Conservation (phyloP, 2,888 invertebrate species). For the Apotomis betuletana region DNA sequence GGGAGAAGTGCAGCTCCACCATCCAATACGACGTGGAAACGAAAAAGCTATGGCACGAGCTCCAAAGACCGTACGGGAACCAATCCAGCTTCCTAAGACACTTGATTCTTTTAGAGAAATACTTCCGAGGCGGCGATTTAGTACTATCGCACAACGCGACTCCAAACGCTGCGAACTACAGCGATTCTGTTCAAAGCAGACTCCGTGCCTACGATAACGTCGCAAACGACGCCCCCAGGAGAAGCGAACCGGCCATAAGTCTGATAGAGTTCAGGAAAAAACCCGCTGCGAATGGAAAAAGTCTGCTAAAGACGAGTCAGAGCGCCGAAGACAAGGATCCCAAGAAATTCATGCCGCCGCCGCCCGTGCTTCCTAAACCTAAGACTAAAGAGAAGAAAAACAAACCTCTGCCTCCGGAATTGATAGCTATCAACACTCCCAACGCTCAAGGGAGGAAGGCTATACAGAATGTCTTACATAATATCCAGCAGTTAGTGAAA, state of each 20-base stretch:
- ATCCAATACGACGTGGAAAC: slow-evolving; percentile 93
- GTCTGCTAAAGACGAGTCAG: slow-evolving; percentile 73
- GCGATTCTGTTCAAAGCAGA: slow-evolving; percentile 91
- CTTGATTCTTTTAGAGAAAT: slow-evolving; percentile 91
- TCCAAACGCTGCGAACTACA: slow-evolving; percentile 89
- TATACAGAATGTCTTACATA: slow-evolving; percentile 77
- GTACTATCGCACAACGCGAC: slow-evolving; percentile 88
- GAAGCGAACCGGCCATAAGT: slow-evolving; percentile 65
- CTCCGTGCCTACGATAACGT: slow-evolving; percentile 89
- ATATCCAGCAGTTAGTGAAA: slow-evolving; percentile 79
- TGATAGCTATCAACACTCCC: slow-evolving; percentile 84
- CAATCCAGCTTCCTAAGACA: slow-evolving; percentile 93
- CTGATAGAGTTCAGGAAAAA: slow-evolving; percentile 77
- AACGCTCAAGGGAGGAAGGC: slow-evolving; percentile 73
- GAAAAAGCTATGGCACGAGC: slow-evolving; percentile 90
- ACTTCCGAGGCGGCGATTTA: slow-evolving; percentile 91
- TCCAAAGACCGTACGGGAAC: slow-evolving; percentile 94
- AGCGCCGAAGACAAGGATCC: slow-evolving; percentile 62
- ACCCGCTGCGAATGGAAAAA: slow-evolving; percentile 73
- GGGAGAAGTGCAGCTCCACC: slow-evolving; percentile 91
- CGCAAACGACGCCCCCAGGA: slow-evolving; percentile 60
- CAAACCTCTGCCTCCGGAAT: slow-evolving; percentile 80
- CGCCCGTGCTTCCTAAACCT: slow-evolving; percentile 60
- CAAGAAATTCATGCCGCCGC: slow-evolving; percentile 71
- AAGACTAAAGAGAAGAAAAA: slow-evolving; percentile 67